Base-by-base conservation (phyloP, 2,797 vertebrate genomes). In the Platalea minor region DNA sequence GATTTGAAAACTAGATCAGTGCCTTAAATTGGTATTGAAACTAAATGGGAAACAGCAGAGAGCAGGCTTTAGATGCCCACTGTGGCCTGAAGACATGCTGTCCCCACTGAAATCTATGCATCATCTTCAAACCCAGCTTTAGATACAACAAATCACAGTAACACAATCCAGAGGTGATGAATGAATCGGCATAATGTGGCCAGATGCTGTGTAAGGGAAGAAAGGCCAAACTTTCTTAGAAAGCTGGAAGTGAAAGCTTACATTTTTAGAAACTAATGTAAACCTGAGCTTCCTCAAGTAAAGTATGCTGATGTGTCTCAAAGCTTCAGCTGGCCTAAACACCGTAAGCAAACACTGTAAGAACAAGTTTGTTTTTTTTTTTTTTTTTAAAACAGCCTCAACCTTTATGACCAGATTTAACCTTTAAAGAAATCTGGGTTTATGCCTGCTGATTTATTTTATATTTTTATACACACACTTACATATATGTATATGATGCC, bases 271-370 rank as follows among this genome's bases (percentile, higher is more conserved):
- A 91, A 57, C 23, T 6, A 54, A 79, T 20, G 21, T 90, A 89
- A 95, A 96, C 51, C 20, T 61, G 13, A 80, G 41, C 60, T 82
- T 96, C 93, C 70, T 93, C 75, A 73, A 87, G 41, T 57, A 64
- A 95, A 92, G 17, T 4, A n/a, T 35, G 37, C 46, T 88, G 45
- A 63, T 46, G 29, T 50, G 39, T 50, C 53, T 85, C 85, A 89
- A 84, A 84, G 70, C 31, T 72, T 78, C 69, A 91, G 23, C 13
- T 88, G 29, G 33, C 21, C 69, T 51, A 31, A 86, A 67, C 33
- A n/a, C 24, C 4, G 0, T 41, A 48, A 86, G 26, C 43, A 85
- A 83, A 83, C 33, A 48, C 28, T 41, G 7, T 41, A 78, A 69
- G 57, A 85, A 87, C 5, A 76, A 72, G 35, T 35, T 35, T 35